Evolutionary conservation across 92 coral and sea anemone species (phyloP), one percentile per base, ranked within the genome.

Genomic region (Parazoanthus swiftii): DNA sequence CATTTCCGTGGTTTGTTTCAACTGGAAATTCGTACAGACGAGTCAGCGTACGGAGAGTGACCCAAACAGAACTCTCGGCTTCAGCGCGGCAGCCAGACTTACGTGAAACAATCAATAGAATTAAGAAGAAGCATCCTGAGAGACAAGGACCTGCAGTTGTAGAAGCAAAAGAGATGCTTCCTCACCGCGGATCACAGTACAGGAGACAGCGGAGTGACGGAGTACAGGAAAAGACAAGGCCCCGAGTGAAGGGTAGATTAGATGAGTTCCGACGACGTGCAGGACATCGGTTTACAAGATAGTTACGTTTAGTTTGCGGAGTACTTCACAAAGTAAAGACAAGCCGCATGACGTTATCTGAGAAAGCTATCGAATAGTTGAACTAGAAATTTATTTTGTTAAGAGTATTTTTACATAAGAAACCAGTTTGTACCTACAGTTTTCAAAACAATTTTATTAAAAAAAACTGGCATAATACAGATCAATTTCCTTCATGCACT

Each of bases 71-170:
- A 50, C 35, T 37, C 36, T 20, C 48, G 4, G 9, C 18, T 15
- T 72, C 77, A 74, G 59, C 59, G 18, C 59, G 59, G 20, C 42
- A 39, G 42, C 44, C 8, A 20, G 87, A 84, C 79, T 51, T 84
- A 77, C 78, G 87, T 14, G 78, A 46, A 46, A 84, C 78, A 10
- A 84, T 84, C 25, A 70, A 84, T 29, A 70, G 48, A 11, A 84
- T 84, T 20, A 84, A 84, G 20, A 58, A 71, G 59, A 70, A 43
- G 10, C 87, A 84, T 84, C 87, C 87, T 1, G 44, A 84, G 44
- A 84, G 77, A 72, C 66, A 0, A 15, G 67, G 87, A 68, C 87
- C 87, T 13, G 18, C 65, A 5, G 79, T 84, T 46, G 87, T 84
- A 2, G 87, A 84, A 33, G 79, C 79, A 44, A 70, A 48, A 71